Base-by-base conservation (phyloP, 2,113 vertebrate genomes). In the Sclerurus mexicanus region DNA sequence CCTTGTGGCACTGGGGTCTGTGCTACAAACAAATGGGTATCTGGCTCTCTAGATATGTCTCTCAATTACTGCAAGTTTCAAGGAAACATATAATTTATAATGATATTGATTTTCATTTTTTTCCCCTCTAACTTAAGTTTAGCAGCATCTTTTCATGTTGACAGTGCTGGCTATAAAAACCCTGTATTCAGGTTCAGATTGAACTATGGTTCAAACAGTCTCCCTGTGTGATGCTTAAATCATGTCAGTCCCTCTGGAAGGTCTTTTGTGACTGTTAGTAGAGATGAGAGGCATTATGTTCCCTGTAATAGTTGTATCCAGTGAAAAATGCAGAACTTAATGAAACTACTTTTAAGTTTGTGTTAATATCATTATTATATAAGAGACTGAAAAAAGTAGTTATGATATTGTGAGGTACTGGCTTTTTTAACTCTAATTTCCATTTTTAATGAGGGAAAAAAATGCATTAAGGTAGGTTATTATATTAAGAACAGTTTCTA, bases 31-130 rank as follows among this genome's bases (percentile, higher is more conserved):
- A 75, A 40, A 90, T n/a, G 24, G 59, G 2, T 84, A 37, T 90
- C 68, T 84, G 42, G 4, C 24, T 83, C 56, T 44, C 39, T 58
- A 77, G 67, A 85, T 53, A 44, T 28, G 28, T 37, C 31, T 95
- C 52, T 86, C 60, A 78, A 28, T 78, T 85, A 60, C 40, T 86
- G 39, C 4, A 89, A 42, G 49, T 72, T 88, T 40, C 39, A 74
- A 78, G 56, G 85, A 94, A 96, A 67, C 39, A 47, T 73, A 19
- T 37, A 66, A 85, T 89, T 89, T 92, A 78, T 56, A 78, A 67
- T 74, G 76, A 64, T 68, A 97, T 88, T 90, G 87, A 94, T 91
- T 96, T 96, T 77, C 4, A 31, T 17, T 76, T 90, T 92, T 58
- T 63, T 49, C 0, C 16, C 2, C 20, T n/a, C 13, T 55, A 56